Percentiles rank a stretch among this genome's conserved stretches.
phyloP scores from a whole-genome alignment of 1,140 invertebrate genomes.

The Zophobas atratus region DNA sequence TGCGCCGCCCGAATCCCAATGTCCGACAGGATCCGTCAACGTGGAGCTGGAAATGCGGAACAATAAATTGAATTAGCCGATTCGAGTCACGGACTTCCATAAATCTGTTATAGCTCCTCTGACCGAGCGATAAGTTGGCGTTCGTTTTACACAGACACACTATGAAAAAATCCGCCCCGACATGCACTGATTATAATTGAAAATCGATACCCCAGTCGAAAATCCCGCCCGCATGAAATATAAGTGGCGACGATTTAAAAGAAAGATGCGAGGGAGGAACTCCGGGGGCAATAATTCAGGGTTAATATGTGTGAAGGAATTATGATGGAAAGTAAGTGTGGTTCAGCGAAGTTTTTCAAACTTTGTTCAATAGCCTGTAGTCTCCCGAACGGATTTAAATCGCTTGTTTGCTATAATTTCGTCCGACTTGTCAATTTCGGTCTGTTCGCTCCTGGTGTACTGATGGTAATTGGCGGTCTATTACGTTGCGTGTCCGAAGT shows the following conservation, averaged over 20 bases:
- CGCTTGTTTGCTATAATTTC: too few relatives aligned
- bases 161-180: neutral
- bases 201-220: neutral
- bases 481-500: neutral
- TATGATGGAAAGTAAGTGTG: too few relatives aligned
- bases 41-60: slow-evolving; percentile 19
- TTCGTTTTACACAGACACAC: neutral
- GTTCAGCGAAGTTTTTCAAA: too few relatives aligned
- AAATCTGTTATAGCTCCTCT: slow-evolving; percentile 39
- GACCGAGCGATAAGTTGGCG: slow-evolving; percentile 24
- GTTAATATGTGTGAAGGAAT: neutral
- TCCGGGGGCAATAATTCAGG: neutral
- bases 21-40: slow-evolving; percentile 22
- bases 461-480: neutral
- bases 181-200: slow-evolving; percentile 9
- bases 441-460: neutral
- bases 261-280: neutral
- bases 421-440: neutral
- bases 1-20: neutral
- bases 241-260: slow-evolving; percentile 8
- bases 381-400: too few relatives aligned
- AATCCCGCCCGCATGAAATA: slow-evolving; percentile 1
- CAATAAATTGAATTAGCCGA: slow-evolving; percentile 36
- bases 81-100: slow-evolving; percentile 37
- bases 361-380: too few relatives aligned